Evolutionary conservation across 2,888 invertebrate species (phyloP), one percentile per base, ranked within the genome.

Genomic region (Stenchaetothrips biformis): DNA sequence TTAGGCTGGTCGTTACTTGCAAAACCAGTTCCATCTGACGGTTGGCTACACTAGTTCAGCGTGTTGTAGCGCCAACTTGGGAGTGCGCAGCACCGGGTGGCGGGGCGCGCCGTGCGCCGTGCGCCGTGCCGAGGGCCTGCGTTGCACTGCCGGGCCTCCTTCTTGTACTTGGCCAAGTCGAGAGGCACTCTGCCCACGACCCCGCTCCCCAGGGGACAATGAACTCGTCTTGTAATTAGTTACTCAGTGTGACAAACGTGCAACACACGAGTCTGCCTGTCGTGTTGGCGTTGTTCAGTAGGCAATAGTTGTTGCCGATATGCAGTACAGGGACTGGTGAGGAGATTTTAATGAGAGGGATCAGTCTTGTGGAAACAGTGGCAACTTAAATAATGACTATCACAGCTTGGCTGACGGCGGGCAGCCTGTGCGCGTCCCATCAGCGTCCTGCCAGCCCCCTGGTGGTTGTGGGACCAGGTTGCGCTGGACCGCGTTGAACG

Each of bases 281-380:
- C 37, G 37, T 37, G 37, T 37, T 4, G 37, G 37, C 37, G 37
- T 37, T 37, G 37, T 37, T 37, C 37, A 4, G 37, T 37, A 4
- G 37, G 37, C 37, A 37, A 37, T 37, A 37, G 37, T 37, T 37
- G 37, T 37, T 37, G 37, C 37, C 37, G 37, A 37, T n/a, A n/a
- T 37, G 37, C 37, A 37, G 37, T 37, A 37, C 37, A 37, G 37
- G 37, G 37, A 37, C 37, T 37, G 37, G 37, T 37, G 37, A 37
- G 37, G 37, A 37, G 37, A 37, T 37, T 53, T 53, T 53, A 53
- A 53, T 53, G 53, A 53, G 53, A 53, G 53, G 13, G 13, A 18
- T 74, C 67, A 74, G 67, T 74, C 67, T 74, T 74, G 21, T 74
- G 21, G 67, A 25, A 37, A 74, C 67, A 74, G 25, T 74, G 25